Conservation (phyloP, 2,113 vertebrate genomes). For the Ptilonorhynchus violaceus region DNA sequence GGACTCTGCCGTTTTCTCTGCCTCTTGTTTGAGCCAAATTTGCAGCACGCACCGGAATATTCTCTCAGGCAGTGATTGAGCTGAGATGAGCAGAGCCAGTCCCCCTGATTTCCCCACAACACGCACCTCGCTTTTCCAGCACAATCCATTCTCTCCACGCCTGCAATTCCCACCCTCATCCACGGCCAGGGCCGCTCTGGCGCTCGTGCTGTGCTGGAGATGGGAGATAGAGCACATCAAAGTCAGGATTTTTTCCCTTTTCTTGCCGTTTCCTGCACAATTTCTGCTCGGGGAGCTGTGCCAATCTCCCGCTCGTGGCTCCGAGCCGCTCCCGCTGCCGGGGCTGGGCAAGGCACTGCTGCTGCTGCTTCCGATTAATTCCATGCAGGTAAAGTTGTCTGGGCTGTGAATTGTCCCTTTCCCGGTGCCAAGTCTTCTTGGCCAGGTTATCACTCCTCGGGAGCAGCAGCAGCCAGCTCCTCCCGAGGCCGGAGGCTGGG, state of each 20-base stretch:
- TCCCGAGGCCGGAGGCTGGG: background rate
- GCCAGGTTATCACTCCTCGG: background rate
- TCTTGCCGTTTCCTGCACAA: background rate
- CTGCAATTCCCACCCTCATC: background rate
- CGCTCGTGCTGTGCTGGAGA: background rate
- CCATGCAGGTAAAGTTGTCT: background rate
- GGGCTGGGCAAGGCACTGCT: background rate
- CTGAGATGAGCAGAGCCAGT: background rate
- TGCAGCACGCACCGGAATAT: rapidly evolving
- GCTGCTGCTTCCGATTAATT: slow-evolving; percentile 9
- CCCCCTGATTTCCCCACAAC: background rate
- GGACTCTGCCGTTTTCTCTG: background rate
- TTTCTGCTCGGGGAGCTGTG: slow-evolving; percentile 11
- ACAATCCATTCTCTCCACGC: background rate
- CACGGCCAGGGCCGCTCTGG: background rate
- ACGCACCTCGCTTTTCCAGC: background rate
- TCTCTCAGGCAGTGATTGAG: background rate
- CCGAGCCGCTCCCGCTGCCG: background rate
- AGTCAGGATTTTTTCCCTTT: background rate
- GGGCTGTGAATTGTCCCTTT: background rate
- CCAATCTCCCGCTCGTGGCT: background rate
- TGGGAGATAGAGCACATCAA: background rate
- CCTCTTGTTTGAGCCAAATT: background rate
- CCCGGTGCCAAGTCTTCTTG: background rate
- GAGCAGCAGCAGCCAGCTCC: background rate